Evolutionary conservation across 2,888 invertebrate species (phyloP).

Genomic region (Leucophenga montana): DNA sequence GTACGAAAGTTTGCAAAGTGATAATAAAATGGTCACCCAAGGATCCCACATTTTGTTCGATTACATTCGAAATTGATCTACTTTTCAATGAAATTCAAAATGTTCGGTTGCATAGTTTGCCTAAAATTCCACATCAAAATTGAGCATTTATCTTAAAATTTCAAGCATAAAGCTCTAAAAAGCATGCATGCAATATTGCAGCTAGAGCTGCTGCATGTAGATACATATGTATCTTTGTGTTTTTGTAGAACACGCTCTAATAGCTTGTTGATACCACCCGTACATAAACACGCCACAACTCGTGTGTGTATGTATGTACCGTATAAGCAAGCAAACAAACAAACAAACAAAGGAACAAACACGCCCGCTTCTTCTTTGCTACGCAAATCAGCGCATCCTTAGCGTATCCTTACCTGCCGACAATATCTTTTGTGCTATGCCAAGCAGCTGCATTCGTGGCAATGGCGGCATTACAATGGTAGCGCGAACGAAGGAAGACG

Average conservation of each 20-base stretch:
- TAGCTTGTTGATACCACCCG: constrained; percentile 63
- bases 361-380: not conserved
- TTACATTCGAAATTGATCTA: no score
- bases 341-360: constrained; percentile 38
- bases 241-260: constrained; percentile 55
- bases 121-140: no score
- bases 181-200: not conserved
- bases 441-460: no score
- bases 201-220: constrained; percentile 44
- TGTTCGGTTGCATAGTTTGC: no score
- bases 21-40: no score
- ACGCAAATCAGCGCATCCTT: constrained; percentile 50
- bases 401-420: constrained; percentile 40
- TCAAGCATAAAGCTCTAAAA: not conserved
- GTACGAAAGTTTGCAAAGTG: no score
- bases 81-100: no score
- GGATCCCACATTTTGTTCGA: no score
- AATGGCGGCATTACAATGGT: constrained; percentile 2
- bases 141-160: no score
- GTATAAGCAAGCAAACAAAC: constrained; percentile 37
- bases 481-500: constrained; percentile 16
- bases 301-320: not conserved
- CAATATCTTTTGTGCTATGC: not conserved
- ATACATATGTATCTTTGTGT: constrained; percentile 57
- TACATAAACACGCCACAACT: constrained; percentile 63